Percentiles rank a stretch among this genome's conserved stretches.
phyloP scores from a whole-genome alignment of 2,888 invertebrate species.

The Osmoderma eremita region DNA sequence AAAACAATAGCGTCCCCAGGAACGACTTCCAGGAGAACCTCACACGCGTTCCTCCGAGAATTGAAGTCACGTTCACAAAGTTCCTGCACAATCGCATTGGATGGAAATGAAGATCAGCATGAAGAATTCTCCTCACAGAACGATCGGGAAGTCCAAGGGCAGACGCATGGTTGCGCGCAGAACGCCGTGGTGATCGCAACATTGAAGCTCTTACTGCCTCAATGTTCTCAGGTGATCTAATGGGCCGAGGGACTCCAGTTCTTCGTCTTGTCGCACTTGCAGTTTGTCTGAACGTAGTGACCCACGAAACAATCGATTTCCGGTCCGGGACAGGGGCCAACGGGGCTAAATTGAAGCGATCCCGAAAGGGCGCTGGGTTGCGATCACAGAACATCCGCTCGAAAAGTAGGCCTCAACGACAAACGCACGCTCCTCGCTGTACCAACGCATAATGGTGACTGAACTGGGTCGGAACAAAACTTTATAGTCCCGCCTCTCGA shows the following conservation, averaged over 20 bases:
- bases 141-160: constrained; percentile 47
- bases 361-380: background rate
- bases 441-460: constrained; percentile 40
- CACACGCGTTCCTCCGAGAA: constrained; percentile 47
- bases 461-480: background rate
- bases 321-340: constrained; percentile 49
- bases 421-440: constrained; percentile 43
- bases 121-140: constrained; percentile 52
- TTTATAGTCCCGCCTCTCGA: background rate
- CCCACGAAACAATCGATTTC: constrained; percentile 51
- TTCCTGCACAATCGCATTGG: constrained; percentile 52
- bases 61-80: constrained; percentile 50
- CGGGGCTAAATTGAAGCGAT: constrained; percentile 39
- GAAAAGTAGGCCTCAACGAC: constrained; percentile 40
- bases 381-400: constrained; percentile 27
- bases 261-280: constrained; percentile 47
- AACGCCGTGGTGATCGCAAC: constrained; percentile 1
- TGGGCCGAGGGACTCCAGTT: constrained; percentile 47
- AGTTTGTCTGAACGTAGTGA: constrained; percentile 49
- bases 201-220: constrained; percentile 13
- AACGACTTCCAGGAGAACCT: constrained; percentile 44
- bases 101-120: constrained; percentile 52
- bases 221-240: constrained; percentile 50
- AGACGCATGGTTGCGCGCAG: background rate
- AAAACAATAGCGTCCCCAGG: constrained; percentile 43